These are phyloP conservation scores for Bettongia penicillata DNA, from an alignment of 2,113 vertebrate species.

Conservation along the genomic window DNA sequence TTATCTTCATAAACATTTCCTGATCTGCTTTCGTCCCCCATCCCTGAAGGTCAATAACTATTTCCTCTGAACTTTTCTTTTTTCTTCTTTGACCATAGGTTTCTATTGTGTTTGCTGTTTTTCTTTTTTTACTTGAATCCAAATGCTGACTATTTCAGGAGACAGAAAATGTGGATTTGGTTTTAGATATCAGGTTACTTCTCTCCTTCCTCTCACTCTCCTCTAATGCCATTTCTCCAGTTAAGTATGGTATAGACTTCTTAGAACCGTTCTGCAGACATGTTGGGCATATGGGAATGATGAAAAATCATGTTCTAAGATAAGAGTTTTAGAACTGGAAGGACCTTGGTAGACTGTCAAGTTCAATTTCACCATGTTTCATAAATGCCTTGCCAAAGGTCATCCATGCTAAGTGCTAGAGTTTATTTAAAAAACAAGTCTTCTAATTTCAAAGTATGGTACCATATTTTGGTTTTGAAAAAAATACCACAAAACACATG, in stretches of 20 bases:
- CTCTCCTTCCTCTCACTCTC: background rate
- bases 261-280: background rate
- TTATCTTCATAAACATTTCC: slow-evolving; percentile 77
- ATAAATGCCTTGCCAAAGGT: background rate
- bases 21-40: slow-evolving; percentile 66
- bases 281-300: background rate
- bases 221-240: background rate
- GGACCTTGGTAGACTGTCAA: background rate
- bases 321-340: background rate
- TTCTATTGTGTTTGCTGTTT: background rate
- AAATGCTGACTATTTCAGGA: slow-evolving; percentile 55
- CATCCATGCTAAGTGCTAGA: background rate
- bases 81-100: slow-evolving; percentile 56
- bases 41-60: slow-evolving; percentile 62
- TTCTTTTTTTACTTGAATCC: slow-evolving; percentile 6
- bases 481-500: background rate
- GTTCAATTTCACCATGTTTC: background rate
- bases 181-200: background rate
- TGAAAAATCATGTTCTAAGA: background rate
- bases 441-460: background rate
- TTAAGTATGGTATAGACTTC: background rate
- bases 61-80: slow-evolving; percentile 69
- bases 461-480: background rate
- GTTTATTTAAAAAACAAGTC: background rate
- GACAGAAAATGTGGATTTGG: background rate